Base-by-base conservation (phyloP, 2,797 vertebrate genomes). In the Podarcis siculus region DNA sequence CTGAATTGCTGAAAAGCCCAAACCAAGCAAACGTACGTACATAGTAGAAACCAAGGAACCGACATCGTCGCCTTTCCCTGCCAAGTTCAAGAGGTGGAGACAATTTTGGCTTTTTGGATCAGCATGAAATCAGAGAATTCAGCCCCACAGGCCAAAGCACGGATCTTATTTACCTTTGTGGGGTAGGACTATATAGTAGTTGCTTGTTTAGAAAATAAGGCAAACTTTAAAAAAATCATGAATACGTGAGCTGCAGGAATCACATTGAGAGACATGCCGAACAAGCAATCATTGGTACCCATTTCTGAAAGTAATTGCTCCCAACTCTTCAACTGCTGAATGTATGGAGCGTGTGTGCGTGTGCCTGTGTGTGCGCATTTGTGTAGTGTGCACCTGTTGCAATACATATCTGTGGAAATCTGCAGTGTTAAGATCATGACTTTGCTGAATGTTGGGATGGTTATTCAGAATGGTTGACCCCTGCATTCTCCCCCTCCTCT, bases 61-160 rank as follows among this genome's bases (percentile, higher is more conserved):
- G 79, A 86, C 21, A 94, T 81, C 91, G 95, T 96, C 93, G 91
- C 91, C 89, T 94, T 95, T 95, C 94, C 95, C 69, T 93, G 84
- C 86, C 0, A 0, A 76, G 89, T 83, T 86, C 9, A 32, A 86
- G 89, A 89, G 76, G 39, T n/a, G 2, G 95, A 97, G 95, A 95
- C 96, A 94, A 95, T 94, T 96, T 94, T 94, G 96, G 95, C 95
- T 97, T 97, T 73, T 96, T 77, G 94, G 95, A 96, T 95, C 96
- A 95, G 92, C 0, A 77, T 83, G 75, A 89, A 86, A 86, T 86
- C 88, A 85, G 87, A 89, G 83, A 89, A 89, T 75, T 81, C 78
- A 85, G 71, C 78, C 88, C 78, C 83, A 67, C 78, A 58, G 83
- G 78, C 61, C 94, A 94, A 95, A 95, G 95, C 90, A 91, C 92